A percentile compares a stretch with the other conserved stretches of the same genome.
These are phyloP conservation scores for Andricus quercusramuli DNA, from an alignment of 2,888 invertebrate genomes.

Conservation along the genomic window DNA sequence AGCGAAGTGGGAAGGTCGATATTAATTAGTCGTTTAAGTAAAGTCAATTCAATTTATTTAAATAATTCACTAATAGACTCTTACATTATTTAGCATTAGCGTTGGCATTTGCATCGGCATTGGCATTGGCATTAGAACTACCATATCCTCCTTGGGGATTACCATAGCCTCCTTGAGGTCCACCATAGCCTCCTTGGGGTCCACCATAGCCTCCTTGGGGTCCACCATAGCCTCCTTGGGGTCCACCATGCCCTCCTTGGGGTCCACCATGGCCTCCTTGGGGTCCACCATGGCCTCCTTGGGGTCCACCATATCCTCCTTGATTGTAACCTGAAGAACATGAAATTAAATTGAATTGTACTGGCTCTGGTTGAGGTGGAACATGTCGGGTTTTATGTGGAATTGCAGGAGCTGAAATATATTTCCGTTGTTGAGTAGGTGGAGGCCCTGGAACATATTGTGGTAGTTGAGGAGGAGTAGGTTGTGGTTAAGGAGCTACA, in stretches of 20 bases:
- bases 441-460: not conserved
- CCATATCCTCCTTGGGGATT: slow-evolving; percentile 40
- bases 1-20: too few relatives aligned
- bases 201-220: too few relatives aligned
- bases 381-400: too few relatives aligned
- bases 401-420: not conserved
- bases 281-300: too few relatives aligned
- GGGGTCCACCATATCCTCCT: not conserved
- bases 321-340: slow-evolving; percentile 17
- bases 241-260: not conserved
- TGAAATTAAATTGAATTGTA: slow-evolving; percentile 40
- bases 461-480: not conserved
- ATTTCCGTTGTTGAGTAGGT: not conserved
- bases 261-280: too few relatives aligned
- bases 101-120: slow-evolving; percentile 46
- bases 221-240: too few relatives aligned
- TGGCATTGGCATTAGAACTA: slow-evolving; percentile 42
- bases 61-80: too few relatives aligned
- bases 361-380: not conserved
- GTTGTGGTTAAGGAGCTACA: not conserved
- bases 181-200: slow-evolving; percentile 31
- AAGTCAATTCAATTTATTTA: too few relatives aligned
- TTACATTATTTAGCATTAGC: slow-evolving; percentile 1
- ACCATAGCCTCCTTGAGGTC: slow-evolving; percentile 35
- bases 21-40: too few relatives aligned